Conservation (phyloP, 53 echinoderm and acorn worm genomes). For the Crossaster papposus region DNA sequence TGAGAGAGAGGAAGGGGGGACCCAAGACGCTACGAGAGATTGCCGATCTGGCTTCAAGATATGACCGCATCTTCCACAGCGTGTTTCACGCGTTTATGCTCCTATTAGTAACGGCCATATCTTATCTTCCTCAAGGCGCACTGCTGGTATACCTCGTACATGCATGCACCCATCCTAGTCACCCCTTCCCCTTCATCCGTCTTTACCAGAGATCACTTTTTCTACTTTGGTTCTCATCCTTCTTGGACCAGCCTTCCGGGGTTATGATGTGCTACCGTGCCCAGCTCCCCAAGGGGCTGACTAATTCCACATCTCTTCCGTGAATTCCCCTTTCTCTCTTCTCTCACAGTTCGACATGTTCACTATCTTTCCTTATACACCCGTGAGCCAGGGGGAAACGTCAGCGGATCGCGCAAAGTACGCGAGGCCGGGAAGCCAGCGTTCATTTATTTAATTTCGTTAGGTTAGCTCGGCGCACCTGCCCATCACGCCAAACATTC, state of each 20-base stretch:
- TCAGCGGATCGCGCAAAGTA: slow-evolving; percentile 62
- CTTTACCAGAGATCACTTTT: neutral
- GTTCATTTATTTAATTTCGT: slow-evolving; percentile 81
- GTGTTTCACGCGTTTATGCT: slow-evolving; percentile 81
- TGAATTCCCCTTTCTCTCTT: neutral
- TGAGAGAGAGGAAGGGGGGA: neutral
- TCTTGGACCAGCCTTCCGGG: slow-evolving; percentile 19
- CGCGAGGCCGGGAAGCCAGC: slow-evolving; percentile 67
- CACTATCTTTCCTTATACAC: slow-evolving; percentile 11
- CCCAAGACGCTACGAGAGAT: slow-evolving; percentile 48
- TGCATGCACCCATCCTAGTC: neutral
- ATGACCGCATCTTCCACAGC: slow-evolving; percentile 49
- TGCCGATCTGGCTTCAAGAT: slow-evolving; percentile 59
- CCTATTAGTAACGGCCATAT: slow-evolving; percentile 69
- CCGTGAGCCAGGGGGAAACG: slow-evolving; percentile 38
- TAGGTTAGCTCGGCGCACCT: slow-evolving; percentile 68
- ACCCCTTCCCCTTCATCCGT: neutral
- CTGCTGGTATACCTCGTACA: slow-evolving; percentile 6
- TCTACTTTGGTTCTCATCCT: slow-evolving; percentile 5
- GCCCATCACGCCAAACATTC: slow-evolving; percentile 43
- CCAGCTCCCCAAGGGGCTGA: slow-evolving; percentile 34
- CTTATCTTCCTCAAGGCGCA: slow-evolving; percentile 30
- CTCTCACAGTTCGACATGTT: neutral
- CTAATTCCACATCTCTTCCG: slow-evolving; percentile 27
- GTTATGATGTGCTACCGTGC: slow-evolving; percentile 22